Evolutionary conservation across 1,140 invertebrate species (phyloP).

Genomic region (Drosophila nannoptera): DNA sequence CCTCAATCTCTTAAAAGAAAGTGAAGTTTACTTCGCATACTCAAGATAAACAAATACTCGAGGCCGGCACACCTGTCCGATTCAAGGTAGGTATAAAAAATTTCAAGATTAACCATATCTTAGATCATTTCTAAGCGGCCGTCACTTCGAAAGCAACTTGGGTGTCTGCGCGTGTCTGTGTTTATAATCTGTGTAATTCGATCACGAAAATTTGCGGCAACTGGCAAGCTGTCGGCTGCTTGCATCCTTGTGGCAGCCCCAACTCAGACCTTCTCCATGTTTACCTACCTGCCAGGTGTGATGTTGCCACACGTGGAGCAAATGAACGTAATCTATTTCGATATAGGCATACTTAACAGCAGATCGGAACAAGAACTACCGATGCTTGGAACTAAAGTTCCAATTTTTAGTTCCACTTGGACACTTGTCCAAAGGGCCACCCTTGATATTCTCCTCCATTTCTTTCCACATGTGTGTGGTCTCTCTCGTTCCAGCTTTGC

Average conservation of each 20-base stretch:
- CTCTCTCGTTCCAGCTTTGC: not conserved
- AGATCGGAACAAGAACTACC: too few relatives aligned
- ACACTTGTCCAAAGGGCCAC: not conserved
- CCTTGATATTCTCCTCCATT: not conserved
- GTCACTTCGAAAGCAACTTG: constrained; percentile 23
- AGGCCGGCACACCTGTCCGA: constrained; percentile 17
- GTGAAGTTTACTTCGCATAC: constrained; percentile 23
- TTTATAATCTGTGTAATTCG: constrained; percentile 18
- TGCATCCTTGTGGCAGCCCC: constrained; percentile 39
- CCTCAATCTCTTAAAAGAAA: constrained; percentile 8
- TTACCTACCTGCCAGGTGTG: constrained; percentile 12
- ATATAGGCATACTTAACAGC: too few relatives aligned
- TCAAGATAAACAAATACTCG: constrained; percentile 29
- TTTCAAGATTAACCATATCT: constrained; percentile 20
- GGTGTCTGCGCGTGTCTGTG: constrained; percentile 13
- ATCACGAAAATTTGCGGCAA: constrained; percentile 21
- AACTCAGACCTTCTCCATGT: not conserved
- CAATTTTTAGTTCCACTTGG: constrained; percentile 8
- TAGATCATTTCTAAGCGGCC: not conserved
- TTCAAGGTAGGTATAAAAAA: constrained; percentile 30
- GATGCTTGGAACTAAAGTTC: too few relatives aligned
- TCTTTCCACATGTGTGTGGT: constrained; percentile 38
- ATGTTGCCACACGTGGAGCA: too few relatives aligned
- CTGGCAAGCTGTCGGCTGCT: constrained; percentile 13
- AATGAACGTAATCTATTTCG: too few relatives aligned